These are phyloP conservation scores for Numenius arquata DNA, from an alignment of 2,113 vertebrate species.

Conservation along the genomic window DNA sequence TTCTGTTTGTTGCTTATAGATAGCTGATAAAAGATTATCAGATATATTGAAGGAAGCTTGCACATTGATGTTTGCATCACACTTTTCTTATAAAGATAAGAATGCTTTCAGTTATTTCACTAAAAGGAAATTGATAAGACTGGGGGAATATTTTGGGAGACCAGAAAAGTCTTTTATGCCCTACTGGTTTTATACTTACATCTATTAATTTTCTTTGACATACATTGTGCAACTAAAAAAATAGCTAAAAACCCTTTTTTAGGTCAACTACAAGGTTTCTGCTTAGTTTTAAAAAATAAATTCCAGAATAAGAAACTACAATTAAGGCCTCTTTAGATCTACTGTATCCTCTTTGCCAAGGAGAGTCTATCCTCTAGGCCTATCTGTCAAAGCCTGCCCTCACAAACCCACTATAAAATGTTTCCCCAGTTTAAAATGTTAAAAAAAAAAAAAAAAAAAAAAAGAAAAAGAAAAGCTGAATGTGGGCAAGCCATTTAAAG, in stretches of 20 bases:
- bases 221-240: background rate
- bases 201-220: background rate
- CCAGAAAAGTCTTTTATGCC: background rate
- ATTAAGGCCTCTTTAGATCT: rapidly evolving
- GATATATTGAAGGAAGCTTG: background rate
- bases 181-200: background rate
- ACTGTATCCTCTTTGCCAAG: background rate
- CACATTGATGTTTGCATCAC: background rate
- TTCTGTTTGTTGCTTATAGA: background rate
- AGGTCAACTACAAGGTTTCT: background rate
- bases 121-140: background rate
- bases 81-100: background rate
- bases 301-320: background rate
- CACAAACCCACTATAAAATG: background rate
- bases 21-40: background rate
- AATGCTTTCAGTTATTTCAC: background rate
- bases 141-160: background rate
- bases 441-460: too few species aligned
- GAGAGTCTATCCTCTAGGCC: background rate
- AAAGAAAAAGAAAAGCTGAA: background rate
- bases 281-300: background rate
- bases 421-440: background rate
- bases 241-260: background rate
- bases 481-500: background rate
- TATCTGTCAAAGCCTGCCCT: background rate